phyloP scores from a whole-genome alignment of 1,140 invertebrate species.

The Brachystomella parvula region DNA sequence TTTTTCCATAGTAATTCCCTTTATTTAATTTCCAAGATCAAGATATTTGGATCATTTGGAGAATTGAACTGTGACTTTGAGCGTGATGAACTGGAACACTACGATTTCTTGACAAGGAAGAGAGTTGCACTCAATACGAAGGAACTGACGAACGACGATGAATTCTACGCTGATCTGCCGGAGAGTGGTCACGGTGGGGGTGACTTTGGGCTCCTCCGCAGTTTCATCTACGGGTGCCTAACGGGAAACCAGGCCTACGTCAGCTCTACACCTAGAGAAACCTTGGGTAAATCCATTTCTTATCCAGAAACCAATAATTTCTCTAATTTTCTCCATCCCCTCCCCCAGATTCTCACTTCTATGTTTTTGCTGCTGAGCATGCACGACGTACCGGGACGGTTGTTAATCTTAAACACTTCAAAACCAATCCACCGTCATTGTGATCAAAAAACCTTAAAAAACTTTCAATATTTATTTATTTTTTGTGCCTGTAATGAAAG shows the following conservation, averaged over 20 bases:
- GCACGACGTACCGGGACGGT: conserved; percentile 20
- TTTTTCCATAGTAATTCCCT: background rate
- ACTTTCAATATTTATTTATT: no score
- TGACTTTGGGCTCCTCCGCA: conserved; percentile 42
- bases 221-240: conserved; percentile 43
- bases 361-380: conserved; percentile 37
- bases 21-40: conserved; percentile 17
- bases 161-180: background rate
- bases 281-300: conserved; percentile 26
- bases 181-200: conserved; percentile 44
- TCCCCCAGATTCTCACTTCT: conserved; percentile 35
- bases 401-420: conserved; percentile 31
- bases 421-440: no score
- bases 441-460: no score
- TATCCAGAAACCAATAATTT: background rate
- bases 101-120: conserved; percentile 38
- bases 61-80: conserved; percentile 37
- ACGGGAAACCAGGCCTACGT: conserved; percentile 31
- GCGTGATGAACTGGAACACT: conserved; percentile 32
- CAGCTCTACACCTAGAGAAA: conserved; percentile 33
- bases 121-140: conserved; percentile 29
- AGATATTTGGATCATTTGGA: conserved; percentile 34
- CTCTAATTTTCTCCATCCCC: background rate
- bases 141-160: background rate
- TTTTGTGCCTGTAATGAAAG: no score